These are phyloP conservation scores for Tenthredo distinguenda DNA, from an alignment of 2,888 invertebrate species.

Conservation along the genomic window DNA sequence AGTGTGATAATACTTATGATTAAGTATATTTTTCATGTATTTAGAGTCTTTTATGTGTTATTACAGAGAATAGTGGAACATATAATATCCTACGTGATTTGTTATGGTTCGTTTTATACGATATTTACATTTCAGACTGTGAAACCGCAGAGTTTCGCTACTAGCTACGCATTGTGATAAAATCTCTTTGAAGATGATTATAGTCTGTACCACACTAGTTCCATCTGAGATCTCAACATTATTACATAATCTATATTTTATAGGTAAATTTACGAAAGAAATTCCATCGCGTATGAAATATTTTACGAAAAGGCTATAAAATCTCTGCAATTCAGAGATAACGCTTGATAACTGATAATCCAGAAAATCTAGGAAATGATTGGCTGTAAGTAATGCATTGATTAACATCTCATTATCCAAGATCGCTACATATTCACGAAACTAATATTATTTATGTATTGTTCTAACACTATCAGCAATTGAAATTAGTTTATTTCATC, in stretches of 20 bases:
- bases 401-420: neutral
- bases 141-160: neutral
- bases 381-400: neutral
- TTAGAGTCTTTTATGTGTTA: neutral
- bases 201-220: neutral
- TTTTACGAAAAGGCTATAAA: neutral
- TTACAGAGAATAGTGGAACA: slow-evolving; percentile 25
- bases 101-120: neutral
- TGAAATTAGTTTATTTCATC: slow-evolving; percentile 44
- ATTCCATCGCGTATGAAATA: neutral
- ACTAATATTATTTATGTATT: slow-evolving; percentile 30
- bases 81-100: neutral
- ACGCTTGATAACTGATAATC: neutral
- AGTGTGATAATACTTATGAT: neutral
- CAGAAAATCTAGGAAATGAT: neutral
- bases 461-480: slow-evolving; percentile 7
- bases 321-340: neutral
- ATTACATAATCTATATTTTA: neutral
- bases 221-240: neutral
- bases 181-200: neutral
- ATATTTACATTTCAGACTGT: slow-evolving; percentile 11
- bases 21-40: neutral
- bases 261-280: slow-evolving; percentile 1
- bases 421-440: neutral
- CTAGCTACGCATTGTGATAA: neutral